These are phyloP conservation scores for Pardosa pseudoannulata DNA, from an alignment of 2,888 invertebrate genomes.

Conservation along the genomic window DNA sequence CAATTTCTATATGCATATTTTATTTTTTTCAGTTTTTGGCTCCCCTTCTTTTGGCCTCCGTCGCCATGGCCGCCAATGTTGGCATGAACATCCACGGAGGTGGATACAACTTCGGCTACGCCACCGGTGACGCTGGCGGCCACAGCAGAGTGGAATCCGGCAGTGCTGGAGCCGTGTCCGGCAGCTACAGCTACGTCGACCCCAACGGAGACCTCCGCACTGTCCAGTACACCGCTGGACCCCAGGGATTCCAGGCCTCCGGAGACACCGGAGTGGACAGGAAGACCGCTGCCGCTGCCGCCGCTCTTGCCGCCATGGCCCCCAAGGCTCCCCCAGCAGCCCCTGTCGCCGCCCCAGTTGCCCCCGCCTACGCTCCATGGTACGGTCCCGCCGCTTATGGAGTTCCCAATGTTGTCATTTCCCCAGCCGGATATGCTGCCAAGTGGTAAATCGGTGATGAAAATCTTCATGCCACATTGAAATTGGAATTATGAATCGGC, in stretches of 20 bases:
- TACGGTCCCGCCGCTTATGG: conserved; percentile 20
- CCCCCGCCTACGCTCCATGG: conserved; percentile 23
- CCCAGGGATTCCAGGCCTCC: conserved; percentile 61
- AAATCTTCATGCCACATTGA: too few species aligned
- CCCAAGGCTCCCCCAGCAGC: conserved; percentile 60
- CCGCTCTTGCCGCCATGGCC: conserved; percentile 51
- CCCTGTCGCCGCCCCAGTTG: conserved; percentile 23
- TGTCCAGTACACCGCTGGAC: conserved; percentile 62
- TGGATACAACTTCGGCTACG: conserved; percentile 50
- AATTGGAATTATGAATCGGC: too few species aligned
- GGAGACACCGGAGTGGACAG: conserved; percentile 72
- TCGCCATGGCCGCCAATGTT: conserved; percentile 41
- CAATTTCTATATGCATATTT: too few species aligned
- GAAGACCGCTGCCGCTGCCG: conserved; percentile 69
- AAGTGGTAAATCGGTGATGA: neutral
- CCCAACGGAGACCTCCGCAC: conserved; percentile 59
- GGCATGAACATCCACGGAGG: conserved; percentile 45
- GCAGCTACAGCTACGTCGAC: conserved; percentile 65
- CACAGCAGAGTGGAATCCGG: conserved; percentile 58
- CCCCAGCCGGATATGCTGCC: neutral
- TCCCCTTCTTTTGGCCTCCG: conserved; percentile 31
- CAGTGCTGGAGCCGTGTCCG: conserved; percentile 24
- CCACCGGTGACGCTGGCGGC: conserved; percentile 52
- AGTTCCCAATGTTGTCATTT: neutral
- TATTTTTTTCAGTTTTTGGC: conserved; percentile 27